Base-by-base conservation (phyloP, 2,113 vertebrate species). In the Nannospalax galili region DNA sequence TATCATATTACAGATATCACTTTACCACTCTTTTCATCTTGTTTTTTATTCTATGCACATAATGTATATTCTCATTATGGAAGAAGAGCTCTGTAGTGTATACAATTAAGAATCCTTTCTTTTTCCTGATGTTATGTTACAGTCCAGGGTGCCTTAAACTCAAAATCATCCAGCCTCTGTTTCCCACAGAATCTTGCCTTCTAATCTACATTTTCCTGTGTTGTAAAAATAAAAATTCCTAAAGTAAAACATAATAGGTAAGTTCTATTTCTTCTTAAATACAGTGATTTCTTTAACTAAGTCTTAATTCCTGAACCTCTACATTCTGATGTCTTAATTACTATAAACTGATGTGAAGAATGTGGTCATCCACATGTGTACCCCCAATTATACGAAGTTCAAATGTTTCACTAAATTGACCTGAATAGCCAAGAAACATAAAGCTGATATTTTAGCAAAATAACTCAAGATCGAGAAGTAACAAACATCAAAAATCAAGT, bases 391-490 rank as follows among this genome's bases (percentile, higher is more conserved):
- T 60, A 32, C 77, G 40, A 75, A 74, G 52, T 85, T 15, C n/a
- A 91, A 93, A 73, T 74, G 8, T 37, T 56, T 77, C 1, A 24
- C 19, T 32, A 42, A 65, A 65, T 84, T 22, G 19, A 52, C 22
- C 22, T 93, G 48, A 45, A 89, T 80, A 58, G 45, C 7, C 67
- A 95, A 80, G 64, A 95, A 96, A 77, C 26, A 77, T 58, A 92
- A 40, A 93, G 5, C 3, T 30, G 28, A 86, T 11, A 24, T 75
- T 84, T n/a, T 62, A 32, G 42, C 84, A 84, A 89, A 30, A 5
- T 80, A 52, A 84, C 42, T 62, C 58, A 73, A 73, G 26, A 52
- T 26, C 75, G 80, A 74, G 58, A 73, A 70, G 52, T 5, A 81
- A 20, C 40, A 40, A 69, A 48, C 28, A 75, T 14, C 26, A 69